Percentiles rank a stretch among this genome's conserved stretches.
These are phyloP conservation scores for Gymnarchus niloticus DNA, from an alignment of 2,113 vertebrate species.

Conservation along the genomic window DNA sequence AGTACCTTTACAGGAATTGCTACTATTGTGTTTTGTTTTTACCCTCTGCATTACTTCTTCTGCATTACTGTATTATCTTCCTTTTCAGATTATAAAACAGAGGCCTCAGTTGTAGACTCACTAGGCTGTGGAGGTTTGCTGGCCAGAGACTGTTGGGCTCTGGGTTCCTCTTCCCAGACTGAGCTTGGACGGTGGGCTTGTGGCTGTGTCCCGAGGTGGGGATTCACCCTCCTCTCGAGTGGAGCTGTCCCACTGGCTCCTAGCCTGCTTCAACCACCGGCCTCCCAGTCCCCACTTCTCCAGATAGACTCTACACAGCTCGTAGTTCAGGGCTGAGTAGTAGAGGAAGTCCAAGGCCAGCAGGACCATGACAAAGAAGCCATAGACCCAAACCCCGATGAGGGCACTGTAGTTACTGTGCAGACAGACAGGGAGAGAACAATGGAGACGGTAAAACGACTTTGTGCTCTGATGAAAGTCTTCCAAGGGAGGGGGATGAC, in stretches of 20 bases:
- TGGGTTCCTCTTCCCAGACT: constrained; percentile 35
- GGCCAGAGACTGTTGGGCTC: constrained; percentile 36
- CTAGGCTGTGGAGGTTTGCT: constrained; percentile 45
- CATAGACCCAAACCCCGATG: constrained; percentile 96
- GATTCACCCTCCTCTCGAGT: neutral
- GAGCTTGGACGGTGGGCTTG: constrained; percentile 21
- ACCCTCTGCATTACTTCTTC: neutral
- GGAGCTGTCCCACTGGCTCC: constrained; percentile 72
- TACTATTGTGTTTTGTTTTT: too few species aligned
- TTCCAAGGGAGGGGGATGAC: too few species aligned
- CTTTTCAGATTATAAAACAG: neutral
- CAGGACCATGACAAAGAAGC: constrained; percentile 88
- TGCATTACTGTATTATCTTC: too few species aligned
- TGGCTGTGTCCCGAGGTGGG: neutral
- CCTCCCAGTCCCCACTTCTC: constrained; percentile 89
- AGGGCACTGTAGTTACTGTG: constrained; percentile 84
- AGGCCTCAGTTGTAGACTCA: constrained; percentile 26
- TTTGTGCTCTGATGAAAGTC: too few species aligned
- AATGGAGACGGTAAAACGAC: neutral
- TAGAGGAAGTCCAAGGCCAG: constrained; percentile 90
- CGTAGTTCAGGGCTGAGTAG: constrained; percentile 97
- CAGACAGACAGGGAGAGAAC: neutral
- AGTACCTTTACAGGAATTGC: too few species aligned
- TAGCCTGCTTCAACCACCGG: constrained; percentile 83
- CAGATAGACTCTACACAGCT: constrained; percentile 87